A percentile compares a stretch with the other conserved stretches of the same genome.
phyloP scores from a whole-genome alignment of 2,113 vertebrate species.

The Cyanoliseus patagonus region DNA sequence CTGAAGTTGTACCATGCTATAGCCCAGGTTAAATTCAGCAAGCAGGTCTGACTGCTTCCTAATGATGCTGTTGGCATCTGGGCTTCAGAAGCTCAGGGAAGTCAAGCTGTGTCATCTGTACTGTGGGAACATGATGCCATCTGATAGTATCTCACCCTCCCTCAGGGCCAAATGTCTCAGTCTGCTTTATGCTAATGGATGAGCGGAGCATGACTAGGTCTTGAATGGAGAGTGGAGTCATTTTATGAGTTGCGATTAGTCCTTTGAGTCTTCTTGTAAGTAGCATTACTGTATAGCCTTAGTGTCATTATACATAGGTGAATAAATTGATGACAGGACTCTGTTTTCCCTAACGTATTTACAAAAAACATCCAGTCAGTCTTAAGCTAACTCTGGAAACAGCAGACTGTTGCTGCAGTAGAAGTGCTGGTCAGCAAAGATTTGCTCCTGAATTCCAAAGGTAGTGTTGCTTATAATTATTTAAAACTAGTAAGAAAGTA shows the following conservation, averaged over 20 bases:
- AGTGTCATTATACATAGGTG: neutral
- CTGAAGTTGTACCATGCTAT: neutral
- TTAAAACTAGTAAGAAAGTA: neutral
- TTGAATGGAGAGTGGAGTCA: neutral
- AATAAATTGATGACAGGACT: neutral
- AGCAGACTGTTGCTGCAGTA: neutral
- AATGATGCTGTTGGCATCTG: neutral
- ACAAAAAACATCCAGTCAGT: neutral
- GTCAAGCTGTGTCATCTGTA: neutral
- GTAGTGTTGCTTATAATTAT: neutral
- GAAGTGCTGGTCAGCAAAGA: constrained; percentile 3
- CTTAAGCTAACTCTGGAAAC: neutral
- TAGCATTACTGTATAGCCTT: neutral
- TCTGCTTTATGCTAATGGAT: neutral
- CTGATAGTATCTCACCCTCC: neutral
- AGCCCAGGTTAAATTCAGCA: neutral
- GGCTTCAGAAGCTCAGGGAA: neutral
- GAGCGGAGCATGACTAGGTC: neutral
- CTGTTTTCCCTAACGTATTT: neutral
- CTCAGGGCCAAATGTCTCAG: neutral
- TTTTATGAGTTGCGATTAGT: neutral
- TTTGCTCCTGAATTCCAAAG: constrained; percentile 43
- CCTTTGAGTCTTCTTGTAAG: neutral
- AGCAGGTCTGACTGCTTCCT: neutral
- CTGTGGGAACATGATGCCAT: neutral